Evolutionary conservation across 1,140 invertebrate genomes (phyloP).

Genomic region (Limonius californicus): DNA sequence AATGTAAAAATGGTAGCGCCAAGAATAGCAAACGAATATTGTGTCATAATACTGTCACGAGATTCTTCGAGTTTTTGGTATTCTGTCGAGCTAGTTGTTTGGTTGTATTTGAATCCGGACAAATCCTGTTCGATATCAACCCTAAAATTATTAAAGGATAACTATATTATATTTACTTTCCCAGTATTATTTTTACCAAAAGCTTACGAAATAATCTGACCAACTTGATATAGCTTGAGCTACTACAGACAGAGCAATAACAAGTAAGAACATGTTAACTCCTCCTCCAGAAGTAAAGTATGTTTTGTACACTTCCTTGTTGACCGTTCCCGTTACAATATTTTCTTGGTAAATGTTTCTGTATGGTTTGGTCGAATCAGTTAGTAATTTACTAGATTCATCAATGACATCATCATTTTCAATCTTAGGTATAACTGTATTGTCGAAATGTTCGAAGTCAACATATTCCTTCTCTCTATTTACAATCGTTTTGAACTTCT

Average conservation of each 20-base stretch:
- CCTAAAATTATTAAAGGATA: conserved; percentile 11
- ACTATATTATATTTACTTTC: too few relatives aligned
- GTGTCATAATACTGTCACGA: background rate
- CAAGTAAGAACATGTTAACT: conserved; percentile 51
- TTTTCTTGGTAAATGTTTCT: conserved; percentile 24
- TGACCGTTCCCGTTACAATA: conserved; percentile 46
- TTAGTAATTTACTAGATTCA: background rate
- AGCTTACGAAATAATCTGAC: conserved; percentile 73
- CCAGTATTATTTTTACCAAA: conserved; percentile 54
- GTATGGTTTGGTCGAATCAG: background rate
- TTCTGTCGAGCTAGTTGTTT: conserved; percentile 12
- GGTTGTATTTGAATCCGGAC: background rate
- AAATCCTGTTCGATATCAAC: conserved; percentile 17
- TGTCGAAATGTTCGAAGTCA: background rate
- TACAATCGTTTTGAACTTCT: conserved; percentile 22
- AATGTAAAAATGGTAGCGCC: background rate
- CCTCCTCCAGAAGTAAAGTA: conserved; percentile 65
- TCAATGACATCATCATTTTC: conserved; percentile 40
- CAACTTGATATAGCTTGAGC: conserved; percentile 64
- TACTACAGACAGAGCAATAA: conserved; percentile 56
- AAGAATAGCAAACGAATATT: conserved; percentile 10
- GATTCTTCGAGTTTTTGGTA: background rate
- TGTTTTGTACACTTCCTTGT: conserved; percentile 56
- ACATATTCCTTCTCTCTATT: conserved; percentile 29
- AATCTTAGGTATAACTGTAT: conserved; percentile 49